Base-by-base conservation (phyloP, 2,113 vertebrate genomes). In the human (Homo sapiens) region DNA sequence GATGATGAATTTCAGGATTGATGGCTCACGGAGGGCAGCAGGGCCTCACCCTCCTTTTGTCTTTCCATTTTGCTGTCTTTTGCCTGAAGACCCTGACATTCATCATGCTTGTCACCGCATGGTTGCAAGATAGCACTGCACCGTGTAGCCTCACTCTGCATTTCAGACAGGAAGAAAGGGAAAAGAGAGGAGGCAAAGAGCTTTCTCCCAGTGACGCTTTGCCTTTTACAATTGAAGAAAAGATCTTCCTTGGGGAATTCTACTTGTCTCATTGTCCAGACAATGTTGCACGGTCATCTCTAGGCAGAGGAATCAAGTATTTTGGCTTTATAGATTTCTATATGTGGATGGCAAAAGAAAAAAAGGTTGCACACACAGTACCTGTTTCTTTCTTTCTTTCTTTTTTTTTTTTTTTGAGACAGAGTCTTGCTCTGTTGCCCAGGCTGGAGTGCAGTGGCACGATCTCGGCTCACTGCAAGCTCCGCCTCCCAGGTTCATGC, bases 51-150 rank as follows among this genome's bases (percentile, higher is more conserved):
- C 43, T 72, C 72, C 35, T 50, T 88, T 55, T 13, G 27, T 59
- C 43, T 87, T 82, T 61, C 30, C 23, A 68, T 80, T 88, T 35
- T 59, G 6, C 66, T 18, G 0, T 43, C 52, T 30, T 72, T 61
- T 4, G 1, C n/a, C 11, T n/a, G 23, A 57, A 82, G 61, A 48
- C 75, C 6, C 5, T 4, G 23, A 14, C 12, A 1, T 73, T 32
- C 38, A 17, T 32, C 38, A 18, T 8, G 17, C 32, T 25, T 16
- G 25, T 50, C 23, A 35, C 4, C 8, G 38, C 14, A 8, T 9
- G 52, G 17, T 64, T 40, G 43, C 11, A 78, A 50, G 40, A 50
- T 5, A 22, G 12, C 1, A 0, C 27, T 30, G 2, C 0, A 13
- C 7, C 8, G 43, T 32, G 4, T 43, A 18, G 30, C 7, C 22